These are phyloP conservation scores for Homarus americanus DNA, from an alignment of 1,140 invertebrate species.

Conservation along the genomic window DNA sequence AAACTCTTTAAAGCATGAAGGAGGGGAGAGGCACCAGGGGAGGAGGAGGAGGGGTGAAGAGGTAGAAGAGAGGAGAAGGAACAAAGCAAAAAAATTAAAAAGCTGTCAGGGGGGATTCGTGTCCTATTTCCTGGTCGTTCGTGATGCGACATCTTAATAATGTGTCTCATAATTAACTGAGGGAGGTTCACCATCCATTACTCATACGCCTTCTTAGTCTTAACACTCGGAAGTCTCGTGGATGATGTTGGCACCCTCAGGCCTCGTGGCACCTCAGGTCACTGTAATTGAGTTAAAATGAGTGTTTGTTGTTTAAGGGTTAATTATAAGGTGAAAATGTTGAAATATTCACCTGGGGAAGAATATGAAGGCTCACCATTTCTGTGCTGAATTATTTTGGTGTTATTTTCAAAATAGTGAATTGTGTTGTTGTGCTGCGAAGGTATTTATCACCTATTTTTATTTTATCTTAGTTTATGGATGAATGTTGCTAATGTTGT, in stretches of 20 bases:
- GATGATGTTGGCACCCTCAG: neutral
- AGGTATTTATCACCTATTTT: too few relatives aligned
- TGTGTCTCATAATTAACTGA: slow-evolving; percentile 32
- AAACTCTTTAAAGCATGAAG: neutral
- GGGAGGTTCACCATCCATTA: neutral
- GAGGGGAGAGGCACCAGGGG: neutral
- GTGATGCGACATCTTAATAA: slow-evolving; percentile 30
- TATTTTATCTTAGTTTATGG: too few relatives aligned
- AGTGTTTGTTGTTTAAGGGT: too few relatives aligned
- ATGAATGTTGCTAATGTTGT: too few relatives aligned
- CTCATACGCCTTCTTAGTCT: neutral
- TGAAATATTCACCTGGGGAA: too few relatives aligned
- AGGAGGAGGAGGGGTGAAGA: neutral
- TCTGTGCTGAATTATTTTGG: too few relatives aligned
- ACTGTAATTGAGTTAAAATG: too few relatives aligned
- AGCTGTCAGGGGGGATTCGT: slow-evolving; percentile 17
- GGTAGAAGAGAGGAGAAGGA: neutral
- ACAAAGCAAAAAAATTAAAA: slow-evolving; percentile 8
- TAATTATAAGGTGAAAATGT: too few relatives aligned
- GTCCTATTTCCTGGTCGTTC: slow-evolving; percentile 20
- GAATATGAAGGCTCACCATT: too few relatives aligned
- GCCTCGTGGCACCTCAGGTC: too few relatives aligned
- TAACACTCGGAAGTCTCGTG: neutral
- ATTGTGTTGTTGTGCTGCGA: too few relatives aligned
- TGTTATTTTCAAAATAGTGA: too few relatives aligned